phyloP scores from a whole-genome alignment of 2,797 vertebrate species.

The Bryconaethiops microstoma region DNA sequence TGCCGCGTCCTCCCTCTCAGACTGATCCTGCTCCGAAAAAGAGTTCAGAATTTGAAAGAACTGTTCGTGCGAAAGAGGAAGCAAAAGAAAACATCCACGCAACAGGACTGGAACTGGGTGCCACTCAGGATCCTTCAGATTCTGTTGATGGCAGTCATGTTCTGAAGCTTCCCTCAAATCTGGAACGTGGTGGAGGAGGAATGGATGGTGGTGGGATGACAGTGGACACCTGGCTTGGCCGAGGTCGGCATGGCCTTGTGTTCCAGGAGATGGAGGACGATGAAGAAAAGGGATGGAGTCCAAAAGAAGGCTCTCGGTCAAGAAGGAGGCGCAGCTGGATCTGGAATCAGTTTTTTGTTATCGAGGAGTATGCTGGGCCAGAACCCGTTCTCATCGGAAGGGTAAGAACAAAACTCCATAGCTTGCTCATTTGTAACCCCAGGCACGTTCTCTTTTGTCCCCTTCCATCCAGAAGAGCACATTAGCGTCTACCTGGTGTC shows the following conservation, averaged over 20 bases:
- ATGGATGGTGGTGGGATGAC: conserved; percentile 63
- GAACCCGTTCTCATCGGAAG: conserved; percentile 92
- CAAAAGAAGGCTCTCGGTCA: conserved; percentile 69
- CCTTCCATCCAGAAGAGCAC: conserved; percentile 3
- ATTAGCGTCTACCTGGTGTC: conserved; percentile 23
- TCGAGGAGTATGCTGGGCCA: conserved; percentile 90
- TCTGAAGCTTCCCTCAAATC: conserved; percentile 77
- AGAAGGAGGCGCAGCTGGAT: conserved; percentile 91
- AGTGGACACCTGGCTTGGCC: conserved; percentile 55
- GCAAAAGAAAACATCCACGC: conserved; percentile 66
- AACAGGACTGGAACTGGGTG: conserved; percentile 63
- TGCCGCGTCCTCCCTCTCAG: conserved; percentile 59
- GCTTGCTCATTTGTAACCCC: background rate
- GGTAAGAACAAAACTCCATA: conserved; percentile 74
- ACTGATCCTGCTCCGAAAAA: conserved; percentile 65
- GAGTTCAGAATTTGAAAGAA: conserved; percentile 64
- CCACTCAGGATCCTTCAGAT: conserved; percentile 68
- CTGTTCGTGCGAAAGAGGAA: conserved; percentile 61
- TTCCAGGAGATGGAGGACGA: conserved; percentile 76
- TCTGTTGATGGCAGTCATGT: conserved; percentile 75
- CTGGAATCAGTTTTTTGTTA: conserved; percentile 96
- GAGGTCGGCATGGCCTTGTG: conserved; percentile 70
- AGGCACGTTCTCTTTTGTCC: conserved; percentile 45
- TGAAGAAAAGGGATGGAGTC: conserved; percentile 49
- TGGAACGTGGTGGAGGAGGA: conserved; percentile 64